Conservation (phyloP, 2,113 vertebrate species). For the Pachyramphus minor region DNA sequence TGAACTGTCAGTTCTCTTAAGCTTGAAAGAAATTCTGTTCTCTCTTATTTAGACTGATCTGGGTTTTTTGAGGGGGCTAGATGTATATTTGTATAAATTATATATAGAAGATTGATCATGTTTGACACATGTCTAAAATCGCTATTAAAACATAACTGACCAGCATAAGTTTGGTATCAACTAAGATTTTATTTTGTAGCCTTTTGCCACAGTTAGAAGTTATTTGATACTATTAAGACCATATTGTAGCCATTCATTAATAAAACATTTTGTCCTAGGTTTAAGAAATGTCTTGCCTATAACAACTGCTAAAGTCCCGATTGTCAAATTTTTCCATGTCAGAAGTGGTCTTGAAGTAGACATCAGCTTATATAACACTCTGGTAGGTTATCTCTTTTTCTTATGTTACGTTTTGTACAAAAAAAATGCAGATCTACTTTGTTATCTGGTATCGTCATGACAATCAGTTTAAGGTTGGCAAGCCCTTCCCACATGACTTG, state of each 20-base stretch:
- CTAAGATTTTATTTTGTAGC: background rate
- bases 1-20: background rate
- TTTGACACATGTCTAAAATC: background rate
- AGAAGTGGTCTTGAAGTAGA: slow-evolving; percentile 92
- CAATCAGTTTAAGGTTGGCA: too few relatives aligned
- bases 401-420: background rate
- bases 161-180: background rate
- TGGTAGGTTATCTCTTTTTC: slow-evolving; percentile 73
- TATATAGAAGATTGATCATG: background rate
- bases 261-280: slow-evolving; percentile 69
- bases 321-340: slow-evolving; percentile 91
- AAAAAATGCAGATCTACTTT: background rate
- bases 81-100: background rate
- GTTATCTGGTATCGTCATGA: too few relatives aligned
- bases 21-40: background rate
- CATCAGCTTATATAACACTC: slow-evolving; percentile 94
- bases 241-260: background rate
- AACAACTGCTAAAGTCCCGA: slow-evolving; percentile 95
- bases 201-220: background rate
- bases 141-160: background rate
- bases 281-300: slow-evolving; percentile 91
- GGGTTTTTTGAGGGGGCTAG: background rate
- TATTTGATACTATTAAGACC: background rate
- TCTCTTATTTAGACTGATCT: background rate
- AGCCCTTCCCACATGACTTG: slow-evolving; percentile 71